A percentile compares a stretch with the other conserved stretches of the same genome.
Conservation (phyloP, 2,113 vertebrate genomes). For the Sceloporus tristichus region DNA sequence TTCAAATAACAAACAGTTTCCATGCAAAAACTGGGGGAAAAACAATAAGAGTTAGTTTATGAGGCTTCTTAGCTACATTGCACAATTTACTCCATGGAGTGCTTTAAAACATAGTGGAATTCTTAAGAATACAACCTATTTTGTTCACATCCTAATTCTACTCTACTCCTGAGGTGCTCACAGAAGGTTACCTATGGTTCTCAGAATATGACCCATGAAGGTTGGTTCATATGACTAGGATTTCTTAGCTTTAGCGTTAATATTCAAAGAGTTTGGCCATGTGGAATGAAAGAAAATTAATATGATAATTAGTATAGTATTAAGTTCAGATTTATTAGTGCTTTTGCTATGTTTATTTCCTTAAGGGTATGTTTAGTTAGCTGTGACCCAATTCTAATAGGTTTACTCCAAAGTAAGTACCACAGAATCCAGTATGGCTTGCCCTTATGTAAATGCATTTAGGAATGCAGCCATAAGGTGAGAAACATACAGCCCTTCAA, state of each 20-base stretch:
- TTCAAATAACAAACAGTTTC: conserved; percentile 12
- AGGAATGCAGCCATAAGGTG: too few species aligned
- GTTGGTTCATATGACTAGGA: too few species aligned
- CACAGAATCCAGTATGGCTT: too few species aligned
- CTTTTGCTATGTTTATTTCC: too few species aligned
- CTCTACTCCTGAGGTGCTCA: too few species aligned
- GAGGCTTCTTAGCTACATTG: background rate
- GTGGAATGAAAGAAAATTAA: background rate
- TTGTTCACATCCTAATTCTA: background rate
- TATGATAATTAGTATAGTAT: background rate
- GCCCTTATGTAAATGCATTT: too few species aligned
- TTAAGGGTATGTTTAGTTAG: too few species aligned
- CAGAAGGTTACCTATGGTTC: background rate
- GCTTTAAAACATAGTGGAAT: background rate
- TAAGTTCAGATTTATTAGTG: too few species aligned
- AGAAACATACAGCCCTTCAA: too few species aligned
- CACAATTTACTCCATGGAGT: background rate
- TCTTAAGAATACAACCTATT: background rate
- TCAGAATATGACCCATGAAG: background rate
- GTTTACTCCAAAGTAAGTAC: too few species aligned
- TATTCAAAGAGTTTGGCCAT: background rate
- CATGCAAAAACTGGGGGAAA: background rate
- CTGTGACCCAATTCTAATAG: too few species aligned
- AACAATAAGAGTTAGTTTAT: background rate
- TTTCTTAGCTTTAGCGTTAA: background rate